These are phyloP conservation scores for Hemicrepidius hirtus DNA, from an alignment of 2,888 invertebrate species.

Conservation along the genomic window DNA sequence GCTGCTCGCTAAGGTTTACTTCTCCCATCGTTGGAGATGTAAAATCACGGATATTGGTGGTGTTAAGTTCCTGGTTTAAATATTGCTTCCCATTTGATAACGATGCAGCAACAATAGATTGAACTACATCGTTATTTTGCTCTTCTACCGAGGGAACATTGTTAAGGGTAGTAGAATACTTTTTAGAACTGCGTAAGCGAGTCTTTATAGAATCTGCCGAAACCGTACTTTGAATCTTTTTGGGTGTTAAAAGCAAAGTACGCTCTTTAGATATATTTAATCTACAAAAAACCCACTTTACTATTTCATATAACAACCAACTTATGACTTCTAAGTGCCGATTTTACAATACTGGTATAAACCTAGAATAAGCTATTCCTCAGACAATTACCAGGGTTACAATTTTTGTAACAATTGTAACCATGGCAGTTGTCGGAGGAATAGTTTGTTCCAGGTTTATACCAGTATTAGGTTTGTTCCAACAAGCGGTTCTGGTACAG, in stretches of 20 bases:
- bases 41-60: neutral
- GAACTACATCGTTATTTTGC: slow-evolving; percentile 41
- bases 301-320: too few species aligned
- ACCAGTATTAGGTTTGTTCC: too few species aligned
- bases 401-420: too few species aligned
- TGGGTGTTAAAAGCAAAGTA: slow-evolving; percentile 13
- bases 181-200: slow-evolving; percentile 32
- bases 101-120: slow-evolving; percentile 42
- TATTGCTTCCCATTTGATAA: slow-evolving; percentile 2
- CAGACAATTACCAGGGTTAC: too few species aligned
- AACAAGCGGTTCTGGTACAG: too few species aligned
- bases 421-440: too few species aligned
- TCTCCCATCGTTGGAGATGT: neutral
- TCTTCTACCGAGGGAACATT: slow-evolving; percentile 22
- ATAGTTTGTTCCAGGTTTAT: too few species aligned
- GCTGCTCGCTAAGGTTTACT: neutral
- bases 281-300: neutral
- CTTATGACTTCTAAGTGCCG: too few species aligned
- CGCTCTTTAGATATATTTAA: neutral
- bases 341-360: too few species aligned
- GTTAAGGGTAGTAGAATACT: neutral
- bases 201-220: slow-evolving; percentile 9
- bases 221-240: slow-evolving; percentile 2
- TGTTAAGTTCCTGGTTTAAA: neutral
- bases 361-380: too few species aligned